These are phyloP conservation scores for Liodrosophila aerea DNA, from an alignment of 2,888 invertebrate genomes.

Conservation along the genomic window DNA sequence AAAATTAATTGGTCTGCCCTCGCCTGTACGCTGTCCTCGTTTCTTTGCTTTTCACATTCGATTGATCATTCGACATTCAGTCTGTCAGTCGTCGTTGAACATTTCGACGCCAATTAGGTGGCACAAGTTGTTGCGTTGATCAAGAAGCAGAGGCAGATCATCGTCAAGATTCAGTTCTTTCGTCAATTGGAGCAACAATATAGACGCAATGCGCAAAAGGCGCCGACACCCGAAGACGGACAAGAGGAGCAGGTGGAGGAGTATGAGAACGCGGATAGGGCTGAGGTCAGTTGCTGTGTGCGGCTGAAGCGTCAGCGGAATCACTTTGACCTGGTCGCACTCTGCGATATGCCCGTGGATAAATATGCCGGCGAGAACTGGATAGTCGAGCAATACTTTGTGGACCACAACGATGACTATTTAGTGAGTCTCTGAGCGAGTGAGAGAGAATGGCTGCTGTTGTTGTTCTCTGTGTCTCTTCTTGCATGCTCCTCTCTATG, in stretches of 20 bases:
- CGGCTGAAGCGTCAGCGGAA: slow-evolving; percentile 68
- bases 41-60: slow-evolving; percentile 29
- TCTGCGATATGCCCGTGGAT: slow-evolving; percentile 72
- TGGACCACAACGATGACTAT: slow-evolving; percentile 74
- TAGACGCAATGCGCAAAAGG: slow-evolving; percentile 52
- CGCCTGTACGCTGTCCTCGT: slow-evolving; percentile 47
- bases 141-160: slow-evolving; percentile 5
- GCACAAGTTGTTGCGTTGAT: slow-evolving; percentile 16
- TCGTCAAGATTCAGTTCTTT: slow-evolving; percentile 78
- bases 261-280: slow-evolving; percentile 14
- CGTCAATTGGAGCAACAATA: slow-evolving; percentile 68
- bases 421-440: slow-evolving; percentile 70
- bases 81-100: slow-evolving; percentile 51
- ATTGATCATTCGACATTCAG: slow-evolving; percentile 70
- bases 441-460: slow-evolving; percentile 5
- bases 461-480: slow-evolving; percentile 6
- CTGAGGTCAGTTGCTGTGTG: slow-evolving; percentile 48
- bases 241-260: slow-evolving; percentile 10
- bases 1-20: slow-evolving; percentile 43
- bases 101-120: slow-evolving; percentile 63
- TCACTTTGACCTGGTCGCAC: slow-evolving; percentile 78
- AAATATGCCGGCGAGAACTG: slow-evolving; percentile 78
- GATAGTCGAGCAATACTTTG: slow-evolving; percentile 80
- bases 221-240: slow-evolving; percentile 35
- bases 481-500: not conserved